These are phyloP conservation scores for Selene dorsalis DNA, from an alignment of 2,797 vertebrate genomes.

Conservation along the genomic window DNA sequence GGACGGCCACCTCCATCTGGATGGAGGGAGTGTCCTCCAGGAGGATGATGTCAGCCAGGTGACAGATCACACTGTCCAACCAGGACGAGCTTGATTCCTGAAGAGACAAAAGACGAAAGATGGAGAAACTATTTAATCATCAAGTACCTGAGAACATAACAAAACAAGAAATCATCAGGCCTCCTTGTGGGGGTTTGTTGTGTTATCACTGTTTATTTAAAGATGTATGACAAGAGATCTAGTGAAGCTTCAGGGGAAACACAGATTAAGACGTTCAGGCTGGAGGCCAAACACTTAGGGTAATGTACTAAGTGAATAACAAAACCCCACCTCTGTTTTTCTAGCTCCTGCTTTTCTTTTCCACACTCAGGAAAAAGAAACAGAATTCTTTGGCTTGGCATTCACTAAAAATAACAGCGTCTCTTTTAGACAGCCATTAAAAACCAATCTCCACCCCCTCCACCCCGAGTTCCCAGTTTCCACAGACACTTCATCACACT, in stretches of 20 bases:
- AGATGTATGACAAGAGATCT: too few relatives aligned
- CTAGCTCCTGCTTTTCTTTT: conserved; percentile 64
- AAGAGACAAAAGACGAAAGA: neutral
- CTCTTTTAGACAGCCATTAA: conserved; percentile 76
- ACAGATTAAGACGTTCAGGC: conserved; percentile 44
- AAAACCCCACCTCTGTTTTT: conserved; percentile 69
- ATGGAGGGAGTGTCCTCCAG: conserved; percentile 93
- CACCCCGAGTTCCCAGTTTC: conserved; percentile 67
- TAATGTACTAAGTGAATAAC: conserved; percentile 58
- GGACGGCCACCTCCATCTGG: conserved; percentile 94
- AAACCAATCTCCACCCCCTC: conserved; percentile 46
- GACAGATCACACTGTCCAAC: conserved; percentile 89
- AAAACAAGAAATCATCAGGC: neutral
- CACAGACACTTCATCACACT: conserved; percentile 66
- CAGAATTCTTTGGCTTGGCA: conserved; percentile 64
- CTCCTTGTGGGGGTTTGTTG: neutral
- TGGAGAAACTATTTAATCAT: neutral
- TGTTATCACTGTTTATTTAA: neutral
- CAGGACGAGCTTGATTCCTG: conserved; percentile 90
- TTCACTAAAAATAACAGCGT: conserved; percentile 77
- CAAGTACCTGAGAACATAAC: neutral
- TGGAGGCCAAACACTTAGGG: conserved; percentile 51
- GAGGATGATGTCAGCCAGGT: conserved; percentile 91
- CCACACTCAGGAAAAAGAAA: conserved; percentile 61
- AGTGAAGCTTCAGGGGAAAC: conserved; percentile 6